Conservation (phyloP, 2,888 invertebrate species). For the Flabesymbios commensalis region DNA sequence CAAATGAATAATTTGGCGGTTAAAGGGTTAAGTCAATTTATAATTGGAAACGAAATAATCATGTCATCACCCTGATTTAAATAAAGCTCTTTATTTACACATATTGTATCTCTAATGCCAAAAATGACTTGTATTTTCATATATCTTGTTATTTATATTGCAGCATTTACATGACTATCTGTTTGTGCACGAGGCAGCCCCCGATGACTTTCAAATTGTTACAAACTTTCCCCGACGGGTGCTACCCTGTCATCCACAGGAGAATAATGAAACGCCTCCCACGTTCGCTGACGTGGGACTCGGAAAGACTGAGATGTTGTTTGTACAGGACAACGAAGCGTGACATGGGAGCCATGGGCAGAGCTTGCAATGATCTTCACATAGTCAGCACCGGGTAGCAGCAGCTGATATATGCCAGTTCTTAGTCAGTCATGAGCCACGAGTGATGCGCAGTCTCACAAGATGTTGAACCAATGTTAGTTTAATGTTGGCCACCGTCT, state of each 20-base stretch:
- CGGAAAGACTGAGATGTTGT: conserved; percentile 86
- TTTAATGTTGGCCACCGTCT: too few species aligned
- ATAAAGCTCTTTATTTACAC: background rate
- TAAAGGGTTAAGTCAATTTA: too few species aligned
- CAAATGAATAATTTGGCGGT: too few species aligned
- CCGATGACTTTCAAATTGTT: conserved; percentile 91
- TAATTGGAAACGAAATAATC: too few species aligned
- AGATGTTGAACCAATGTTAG: too few species aligned
- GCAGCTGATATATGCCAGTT: too few species aligned
- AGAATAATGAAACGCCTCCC: conserved; percentile 51
- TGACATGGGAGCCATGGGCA: too few species aligned
- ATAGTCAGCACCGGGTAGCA: too few species aligned
- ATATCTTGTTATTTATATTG: conserved; percentile 49
- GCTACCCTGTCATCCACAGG: conserved; percentile 69
- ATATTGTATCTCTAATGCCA: background rate
- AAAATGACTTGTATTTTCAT: background rate
- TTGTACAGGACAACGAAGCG: conserved; percentile 90
- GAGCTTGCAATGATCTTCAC: too few species aligned
- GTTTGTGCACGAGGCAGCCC: conserved; percentile 91
- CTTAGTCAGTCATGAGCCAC: too few species aligned
- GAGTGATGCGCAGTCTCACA: too few species aligned
- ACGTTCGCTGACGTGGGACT: conserved; percentile 80
- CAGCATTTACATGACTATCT: conserved; percentile 94
- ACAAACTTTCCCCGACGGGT: conserved; percentile 92
- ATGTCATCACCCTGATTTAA: background rate